phyloP scores from a whole-genome alignment of 1,140 invertebrate genomes.

The Drosophila nebulosa region DNA sequence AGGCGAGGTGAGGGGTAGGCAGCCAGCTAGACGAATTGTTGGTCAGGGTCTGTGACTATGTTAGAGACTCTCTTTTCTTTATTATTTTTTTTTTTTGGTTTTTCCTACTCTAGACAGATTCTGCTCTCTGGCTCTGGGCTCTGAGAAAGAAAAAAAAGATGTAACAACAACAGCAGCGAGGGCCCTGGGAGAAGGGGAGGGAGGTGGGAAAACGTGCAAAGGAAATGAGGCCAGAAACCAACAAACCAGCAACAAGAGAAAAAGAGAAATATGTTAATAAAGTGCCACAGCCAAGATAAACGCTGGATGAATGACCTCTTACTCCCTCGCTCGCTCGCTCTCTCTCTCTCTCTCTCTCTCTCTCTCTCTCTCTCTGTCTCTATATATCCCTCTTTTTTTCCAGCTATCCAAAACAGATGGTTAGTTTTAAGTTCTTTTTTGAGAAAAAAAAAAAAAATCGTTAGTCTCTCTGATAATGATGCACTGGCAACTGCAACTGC shows the following conservation, averaged over 20 bases:
- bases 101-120: conserved; percentile 34
- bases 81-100: not conserved
- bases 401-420: conserved; percentile 31
- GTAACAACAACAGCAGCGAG: conserved; percentile 4
- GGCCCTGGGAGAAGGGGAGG: too few species aligned
- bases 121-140: not conserved
- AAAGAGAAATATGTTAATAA: conserved; percentile 69
- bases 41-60: conserved; percentile 4
- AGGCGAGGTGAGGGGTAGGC: not conserved
- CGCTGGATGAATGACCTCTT: conserved; percentile 70
- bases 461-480: not conserved
- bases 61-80: not conserved
- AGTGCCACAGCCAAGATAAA: conserved; percentile 52
- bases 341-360: not conserved
- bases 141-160: not conserved
- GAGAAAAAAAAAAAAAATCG: conserved; percentile 6
- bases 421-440: not conserved
- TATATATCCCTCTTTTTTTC: not conserved
- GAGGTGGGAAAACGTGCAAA: conserved; percentile 25
- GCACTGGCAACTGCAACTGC: conserved; percentile 20
- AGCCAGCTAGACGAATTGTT: not conserved
- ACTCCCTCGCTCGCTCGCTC: conserved; percentile 18
- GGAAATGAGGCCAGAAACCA: conserved; percentile 43
- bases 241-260: conserved; percentile 31
- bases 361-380: not conserved